A percentile compares a stretch with the other conserved stretches of the same genome.
Conservation (phyloP, 2,888 invertebrate species). For the Macaria liturata region DNA sequence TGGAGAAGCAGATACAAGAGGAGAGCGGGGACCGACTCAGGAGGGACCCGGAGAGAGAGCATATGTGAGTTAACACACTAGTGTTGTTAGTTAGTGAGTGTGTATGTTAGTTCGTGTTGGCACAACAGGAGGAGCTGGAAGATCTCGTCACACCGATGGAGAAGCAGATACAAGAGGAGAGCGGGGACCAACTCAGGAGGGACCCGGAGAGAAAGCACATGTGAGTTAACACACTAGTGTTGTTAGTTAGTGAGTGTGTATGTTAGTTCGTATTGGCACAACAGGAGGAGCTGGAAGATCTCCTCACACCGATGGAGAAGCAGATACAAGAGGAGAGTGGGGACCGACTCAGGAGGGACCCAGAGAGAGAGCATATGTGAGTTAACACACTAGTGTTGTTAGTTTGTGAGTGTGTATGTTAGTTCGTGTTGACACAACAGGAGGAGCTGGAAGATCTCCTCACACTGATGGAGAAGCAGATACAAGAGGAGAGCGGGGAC, state of each 20-base stretch:
- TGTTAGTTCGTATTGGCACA: too few relatives aligned
- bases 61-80: conserved; percentile 84
- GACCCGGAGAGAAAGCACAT: conserved; percentile 96
- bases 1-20: conserved; percentile 91
- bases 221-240: conserved; percentile 62
- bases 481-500: conserved; percentile 84
- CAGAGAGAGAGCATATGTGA: conserved; percentile 95
- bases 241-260: too few relatives aligned
- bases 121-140: too few relatives aligned
- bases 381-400: conserved; percentile 38
- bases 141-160: conserved; percentile 90
- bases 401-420: too few relatives aligned
- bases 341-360: conserved; percentile 85
- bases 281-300: too few relatives aligned
- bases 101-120: too few relatives aligned
- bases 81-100: too few relatives aligned
- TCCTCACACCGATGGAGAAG: conserved; percentile 93
- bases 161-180: conserved; percentile 87
- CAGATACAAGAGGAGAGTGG: conserved; percentile 85
- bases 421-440: too few relatives aligned
- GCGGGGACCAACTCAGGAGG: conserved; percentile 78
- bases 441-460: conserved; percentile 69
- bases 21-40: conserved; percentile 83
- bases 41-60: conserved; percentile 93
- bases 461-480: conserved; percentile 92